Conservation (phyloP, 1,140 invertebrate genomes). For the Calosoma granatense region DNA sequence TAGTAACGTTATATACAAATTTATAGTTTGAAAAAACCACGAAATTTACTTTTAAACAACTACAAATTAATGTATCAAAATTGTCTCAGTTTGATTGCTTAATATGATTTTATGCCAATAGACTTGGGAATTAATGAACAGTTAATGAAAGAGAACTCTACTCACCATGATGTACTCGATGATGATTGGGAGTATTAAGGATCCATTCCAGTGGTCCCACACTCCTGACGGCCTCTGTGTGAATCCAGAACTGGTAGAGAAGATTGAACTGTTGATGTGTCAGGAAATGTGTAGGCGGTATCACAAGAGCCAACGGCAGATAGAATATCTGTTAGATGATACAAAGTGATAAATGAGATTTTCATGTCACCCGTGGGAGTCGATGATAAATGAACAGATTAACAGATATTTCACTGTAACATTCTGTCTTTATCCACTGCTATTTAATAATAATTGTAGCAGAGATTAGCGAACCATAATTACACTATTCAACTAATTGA, state of each 20-base stretch:
- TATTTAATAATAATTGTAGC: too few species aligned
- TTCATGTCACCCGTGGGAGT: not conserved
- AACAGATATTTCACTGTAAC: not conserved
- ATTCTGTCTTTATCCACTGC: not conserved
- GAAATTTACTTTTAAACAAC: too few species aligned
- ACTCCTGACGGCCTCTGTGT: conserved; percentile 67
- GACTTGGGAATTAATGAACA: too few species aligned
- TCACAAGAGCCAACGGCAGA: conserved; percentile 67
- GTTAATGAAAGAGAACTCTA: too few species aligned
- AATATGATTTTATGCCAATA: too few species aligned
- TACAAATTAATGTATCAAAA: too few species aligned
- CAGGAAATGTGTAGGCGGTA: conserved; percentile 76
- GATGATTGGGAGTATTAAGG: conserved; percentile 81
- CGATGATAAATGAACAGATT: not conserved
- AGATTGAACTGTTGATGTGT: conserved; percentile 80
- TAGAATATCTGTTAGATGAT: conserved; percentile 63
- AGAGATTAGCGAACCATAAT: too few species aligned
- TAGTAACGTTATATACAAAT: too few species aligned
- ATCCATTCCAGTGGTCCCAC: conserved; percentile 76
- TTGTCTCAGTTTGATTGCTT: too few species aligned
- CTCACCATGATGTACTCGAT: conserved; percentile 82
- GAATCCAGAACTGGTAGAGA: conserved; percentile 88
- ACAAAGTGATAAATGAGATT: not conserved
- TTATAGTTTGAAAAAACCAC: too few species aligned
- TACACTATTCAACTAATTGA: too few species aligned